Evolutionary conservation across 2,797 vertebrate genomes (phyloP).

Genomic region (Syncerus caffer): DNA sequence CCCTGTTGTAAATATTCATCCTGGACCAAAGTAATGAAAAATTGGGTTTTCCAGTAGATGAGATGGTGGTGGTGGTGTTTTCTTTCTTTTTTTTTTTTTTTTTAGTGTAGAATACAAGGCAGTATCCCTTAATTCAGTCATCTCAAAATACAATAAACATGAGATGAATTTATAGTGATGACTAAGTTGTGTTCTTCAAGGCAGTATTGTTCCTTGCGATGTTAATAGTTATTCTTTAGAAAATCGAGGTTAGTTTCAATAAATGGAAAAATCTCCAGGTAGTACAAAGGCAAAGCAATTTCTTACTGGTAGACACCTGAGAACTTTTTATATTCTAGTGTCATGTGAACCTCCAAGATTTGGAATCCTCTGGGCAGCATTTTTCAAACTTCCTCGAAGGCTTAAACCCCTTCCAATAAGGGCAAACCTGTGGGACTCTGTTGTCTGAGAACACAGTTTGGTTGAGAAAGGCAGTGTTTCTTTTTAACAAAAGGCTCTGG

Average conservation of each 20-base stretch:
- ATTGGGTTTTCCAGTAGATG: not conserved
- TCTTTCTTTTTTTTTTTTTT: not conserved
- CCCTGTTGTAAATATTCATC: not conserved
- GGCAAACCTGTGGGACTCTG: not conserved
- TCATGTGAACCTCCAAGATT: not conserved
- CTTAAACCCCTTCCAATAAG: not conserved
- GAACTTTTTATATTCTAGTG: not conserved
- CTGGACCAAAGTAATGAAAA: not conserved
- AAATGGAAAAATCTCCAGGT: not conserved
- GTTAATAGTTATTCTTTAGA: not conserved
- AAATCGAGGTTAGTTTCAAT: not conserved
- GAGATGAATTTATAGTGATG: not conserved
- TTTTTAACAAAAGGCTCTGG: not conserved
- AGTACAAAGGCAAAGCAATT: not conserved
- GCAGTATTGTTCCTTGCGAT: not conserved
- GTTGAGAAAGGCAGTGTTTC: constrained; percentile 8
- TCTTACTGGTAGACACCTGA: not conserved
- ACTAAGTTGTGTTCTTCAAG: not conserved
- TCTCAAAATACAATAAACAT: not conserved
- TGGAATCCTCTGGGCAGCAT: not conserved
- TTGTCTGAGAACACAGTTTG: not conserved
- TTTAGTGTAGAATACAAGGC: not conserved
- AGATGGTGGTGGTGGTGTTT: not conserved
- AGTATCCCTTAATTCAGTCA: not conserved
- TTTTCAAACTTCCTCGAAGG: not conserved